A percentile compares a stretch with the other conserved stretches of the same genome.
Conservation (phyloP, 64 coral and sea anemone species). For the Orbicella faveolata region DNA sequence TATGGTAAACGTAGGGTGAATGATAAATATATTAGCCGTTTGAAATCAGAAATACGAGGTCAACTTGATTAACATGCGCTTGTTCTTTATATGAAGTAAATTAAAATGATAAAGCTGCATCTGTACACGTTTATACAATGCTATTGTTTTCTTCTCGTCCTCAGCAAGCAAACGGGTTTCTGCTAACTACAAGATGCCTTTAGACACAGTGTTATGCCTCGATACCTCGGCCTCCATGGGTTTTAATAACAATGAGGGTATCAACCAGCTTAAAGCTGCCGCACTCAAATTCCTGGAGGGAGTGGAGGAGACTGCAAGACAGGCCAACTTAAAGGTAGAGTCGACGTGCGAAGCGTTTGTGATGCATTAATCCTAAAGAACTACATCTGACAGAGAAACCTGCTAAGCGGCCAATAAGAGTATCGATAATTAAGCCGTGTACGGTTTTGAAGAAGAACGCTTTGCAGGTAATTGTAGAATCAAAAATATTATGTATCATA, state of each 20-base stretch:
- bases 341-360: not conserved
- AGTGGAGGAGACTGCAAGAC: conserved; percentile 70
- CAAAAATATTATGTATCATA: no score
- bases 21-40: no score
- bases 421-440: no score
- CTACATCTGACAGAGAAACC: no score
- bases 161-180: not conserved
- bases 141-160: not conserved
- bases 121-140: not conserved
- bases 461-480: no score
- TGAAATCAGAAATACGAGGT: no score
- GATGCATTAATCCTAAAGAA: not conserved
- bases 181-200: conserved; percentile 32
- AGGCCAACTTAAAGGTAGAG: conserved; percentile 69
- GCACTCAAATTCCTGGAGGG: conserved; percentile 67
- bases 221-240: conserved; percentile 75
- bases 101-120: no score
- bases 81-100: no score
- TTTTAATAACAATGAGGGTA: conserved; percentile 35
- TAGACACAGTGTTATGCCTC: conserved; percentile 73
- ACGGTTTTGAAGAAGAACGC: no score
- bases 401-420: no score
- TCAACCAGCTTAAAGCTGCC: conserved; percentile 65
- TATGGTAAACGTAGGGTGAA: no score
- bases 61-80: no score